Evolutionary conservation across 2,113 vertebrate species (phyloP).

Genomic region (Leptocoma aspasia): DNA sequence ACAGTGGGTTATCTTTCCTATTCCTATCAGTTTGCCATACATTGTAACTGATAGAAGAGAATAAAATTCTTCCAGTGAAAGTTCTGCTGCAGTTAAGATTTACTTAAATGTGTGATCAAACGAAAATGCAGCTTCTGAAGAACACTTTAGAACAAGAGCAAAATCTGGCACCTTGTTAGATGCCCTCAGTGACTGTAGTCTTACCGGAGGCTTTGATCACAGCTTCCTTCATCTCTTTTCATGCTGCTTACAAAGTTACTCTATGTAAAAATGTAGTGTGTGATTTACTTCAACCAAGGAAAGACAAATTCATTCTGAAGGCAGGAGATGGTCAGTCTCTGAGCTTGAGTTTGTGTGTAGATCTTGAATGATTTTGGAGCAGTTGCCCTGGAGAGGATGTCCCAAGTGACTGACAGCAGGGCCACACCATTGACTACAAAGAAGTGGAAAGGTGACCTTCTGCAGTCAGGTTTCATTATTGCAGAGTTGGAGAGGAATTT

Average conservation of each 20-base stretch:
- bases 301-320: not conserved
- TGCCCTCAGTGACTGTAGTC: not conserved
- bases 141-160: not conserved
- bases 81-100: not conserved
- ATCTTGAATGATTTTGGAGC: not conserved
- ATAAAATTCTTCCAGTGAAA: not conserved
- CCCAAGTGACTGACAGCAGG: not conserved
- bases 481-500: not conserved
- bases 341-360: not conserved
- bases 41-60: not conserved
- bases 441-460: not conserved
- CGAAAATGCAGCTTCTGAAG: not conserved
- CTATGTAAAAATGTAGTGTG: not conserved
- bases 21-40: not conserved
- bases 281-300: not conserved
- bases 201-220: not conserved
- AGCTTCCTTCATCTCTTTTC: not conserved
- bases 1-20: not conserved
- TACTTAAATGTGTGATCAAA: conserved; percentile 13
- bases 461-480: not conserved
- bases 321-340: not conserved
- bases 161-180: not conserved
- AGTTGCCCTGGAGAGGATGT: not conserved
- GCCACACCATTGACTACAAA: not conserved
- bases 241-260: not conserved